phyloP scores from a whole-genome alignment of 2,113 vertebrate species.

The Cairina moschata region DNA sequence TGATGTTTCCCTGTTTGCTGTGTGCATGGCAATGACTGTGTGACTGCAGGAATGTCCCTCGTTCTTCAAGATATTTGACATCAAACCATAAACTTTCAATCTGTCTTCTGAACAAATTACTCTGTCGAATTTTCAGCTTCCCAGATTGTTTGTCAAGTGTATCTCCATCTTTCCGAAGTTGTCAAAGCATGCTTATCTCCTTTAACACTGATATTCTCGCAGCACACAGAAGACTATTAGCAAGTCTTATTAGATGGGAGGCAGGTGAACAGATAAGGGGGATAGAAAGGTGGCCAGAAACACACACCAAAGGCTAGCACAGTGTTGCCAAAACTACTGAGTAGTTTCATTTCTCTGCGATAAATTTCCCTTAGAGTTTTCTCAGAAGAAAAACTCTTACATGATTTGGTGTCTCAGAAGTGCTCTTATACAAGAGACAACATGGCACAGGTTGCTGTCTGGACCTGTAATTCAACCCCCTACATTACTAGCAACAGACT shows the following conservation, averaged over 20 bases:
- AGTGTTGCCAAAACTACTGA: background rate
- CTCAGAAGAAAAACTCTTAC: background rate
- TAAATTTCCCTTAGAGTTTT: background rate
- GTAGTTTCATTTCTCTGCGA: background rate
- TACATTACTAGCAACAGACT: background rate
- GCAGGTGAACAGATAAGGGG: background rate
- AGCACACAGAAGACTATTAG: background rate
- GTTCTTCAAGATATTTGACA: background rate
- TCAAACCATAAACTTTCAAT: background rate
- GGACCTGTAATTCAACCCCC: background rate
- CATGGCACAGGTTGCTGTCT: background rate
- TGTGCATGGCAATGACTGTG: background rate
- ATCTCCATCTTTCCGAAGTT: background rate
- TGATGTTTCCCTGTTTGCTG: background rate
- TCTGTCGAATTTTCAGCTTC: background rate
- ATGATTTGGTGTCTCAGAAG: background rate
- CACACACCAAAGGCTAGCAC: background rate
- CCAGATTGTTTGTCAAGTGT: background rate
- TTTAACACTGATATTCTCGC: background rate
- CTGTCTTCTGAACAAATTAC: background rate
- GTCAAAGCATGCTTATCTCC: background rate
- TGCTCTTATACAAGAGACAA: background rate
- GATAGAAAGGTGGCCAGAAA: background rate
- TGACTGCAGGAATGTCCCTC: background rate
- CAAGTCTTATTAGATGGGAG: background rate